Evolutionary conservation across 1,140 invertebrate genomes (phyloP).

Genomic region (Rhopalosiphum maidis): DNA sequence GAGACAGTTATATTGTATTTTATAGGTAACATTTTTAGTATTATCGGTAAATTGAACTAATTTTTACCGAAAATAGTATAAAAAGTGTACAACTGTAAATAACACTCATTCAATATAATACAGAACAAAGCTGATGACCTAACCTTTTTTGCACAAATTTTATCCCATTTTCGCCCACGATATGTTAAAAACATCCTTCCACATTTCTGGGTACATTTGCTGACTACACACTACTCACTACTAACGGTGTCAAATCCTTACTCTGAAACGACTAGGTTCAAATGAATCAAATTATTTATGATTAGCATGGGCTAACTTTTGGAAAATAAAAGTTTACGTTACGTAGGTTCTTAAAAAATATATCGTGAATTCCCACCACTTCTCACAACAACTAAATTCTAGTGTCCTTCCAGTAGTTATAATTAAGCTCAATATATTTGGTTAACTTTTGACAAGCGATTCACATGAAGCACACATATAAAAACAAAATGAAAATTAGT

Average conservation of each 20-base stretch:
- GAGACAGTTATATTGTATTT: neutral
- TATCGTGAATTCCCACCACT: neutral
- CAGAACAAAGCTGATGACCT: neutral
- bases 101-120: neutral
- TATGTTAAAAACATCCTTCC: neutral
- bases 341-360: neutral
- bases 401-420: neutral
- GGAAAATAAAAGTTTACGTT: neutral
- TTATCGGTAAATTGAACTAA: neutral
- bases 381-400: neutral
- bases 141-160: too few species aligned
- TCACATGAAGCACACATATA: neutral
- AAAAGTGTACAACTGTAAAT: neutral
- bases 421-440: neutral
- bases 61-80: neutral
- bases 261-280: neutral
- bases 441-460: neutral
- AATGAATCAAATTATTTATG: neutral
- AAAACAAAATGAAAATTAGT: neutral
- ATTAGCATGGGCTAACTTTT: neutral
- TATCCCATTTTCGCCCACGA: too few species aligned
- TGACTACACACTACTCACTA: neutral
- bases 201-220: neutral
- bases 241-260: neutral
- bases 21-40: neutral